phyloP scores from a whole-genome alignment of 2,113 vertebrate species.

The Thalassarche chlororhynchos region DNA sequence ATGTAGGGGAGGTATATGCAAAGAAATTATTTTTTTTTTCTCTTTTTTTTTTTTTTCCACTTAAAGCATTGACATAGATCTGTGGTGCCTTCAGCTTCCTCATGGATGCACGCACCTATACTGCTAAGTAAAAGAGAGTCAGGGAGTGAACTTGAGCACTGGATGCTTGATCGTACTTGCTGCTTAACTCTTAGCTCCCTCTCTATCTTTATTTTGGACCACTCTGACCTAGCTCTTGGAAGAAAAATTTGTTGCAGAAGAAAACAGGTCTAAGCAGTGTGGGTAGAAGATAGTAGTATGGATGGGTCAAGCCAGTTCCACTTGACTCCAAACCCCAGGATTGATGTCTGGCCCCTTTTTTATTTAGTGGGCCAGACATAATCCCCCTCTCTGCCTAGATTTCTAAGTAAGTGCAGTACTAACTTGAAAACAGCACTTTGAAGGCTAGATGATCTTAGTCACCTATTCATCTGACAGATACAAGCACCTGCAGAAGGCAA shows the following conservation, averaged over 20 bases:
- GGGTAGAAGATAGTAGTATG: neutral
- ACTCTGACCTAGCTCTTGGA: neutral
- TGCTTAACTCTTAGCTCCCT: neutral
- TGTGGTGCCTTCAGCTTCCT: neutral
- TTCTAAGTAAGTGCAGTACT: neutral
- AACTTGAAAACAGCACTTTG: neutral
- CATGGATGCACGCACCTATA: neutral
- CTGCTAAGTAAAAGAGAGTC: neutral
- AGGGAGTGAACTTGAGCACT: neutral
- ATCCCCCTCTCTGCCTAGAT: neutral
- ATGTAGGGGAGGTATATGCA: neutral
- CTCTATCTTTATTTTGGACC: neutral
- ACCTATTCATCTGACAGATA: neutral
- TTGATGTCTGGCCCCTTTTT: neutral
- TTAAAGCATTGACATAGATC: neutral
- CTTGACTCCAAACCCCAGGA: neutral
- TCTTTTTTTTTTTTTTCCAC: neutral
- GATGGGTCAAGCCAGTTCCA: neutral
- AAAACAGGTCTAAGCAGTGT: neutral
- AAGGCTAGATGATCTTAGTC: neutral
- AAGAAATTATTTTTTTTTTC: neutral
- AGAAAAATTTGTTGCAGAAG: neutral
- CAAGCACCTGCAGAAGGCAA: neutral
- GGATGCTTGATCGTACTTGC: neutral
- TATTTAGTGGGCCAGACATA: neutral